phyloP scores from a whole-genome alignment of 2,888 invertebrate species.

The Drosophila merina region DNA sequence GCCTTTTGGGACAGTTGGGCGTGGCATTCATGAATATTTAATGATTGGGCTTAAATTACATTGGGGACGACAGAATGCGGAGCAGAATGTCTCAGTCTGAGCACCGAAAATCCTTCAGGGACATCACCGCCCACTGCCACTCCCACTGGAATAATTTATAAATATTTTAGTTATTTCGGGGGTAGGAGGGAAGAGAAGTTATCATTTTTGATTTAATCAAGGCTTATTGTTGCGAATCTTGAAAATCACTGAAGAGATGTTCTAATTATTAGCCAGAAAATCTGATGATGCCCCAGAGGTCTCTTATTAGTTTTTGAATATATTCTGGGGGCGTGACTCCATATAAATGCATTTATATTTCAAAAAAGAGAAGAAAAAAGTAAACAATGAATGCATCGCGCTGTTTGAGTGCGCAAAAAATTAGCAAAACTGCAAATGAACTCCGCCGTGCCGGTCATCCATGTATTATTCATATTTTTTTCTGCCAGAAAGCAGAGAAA shows the following conservation, averaged over 20 bases:
- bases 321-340: constrained; percentile 18
- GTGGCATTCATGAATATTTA: constrained; percentile 32
- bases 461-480: constrained; percentile 33
- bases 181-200: background rate
- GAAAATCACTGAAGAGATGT: background rate
- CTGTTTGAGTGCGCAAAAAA: constrained; percentile 19
- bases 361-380: too few species aligned
- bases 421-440: constrained; percentile 30
- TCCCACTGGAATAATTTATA: constrained; percentile 1
- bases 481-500: background rate
- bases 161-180: background rate
- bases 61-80: constrained; percentile 15
- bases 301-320: background rate
- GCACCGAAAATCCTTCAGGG: background rate
- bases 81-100: background rate
- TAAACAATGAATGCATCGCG: constrained; percentile 10
- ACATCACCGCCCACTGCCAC: background rate
- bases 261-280: background rate
- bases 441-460: constrained; percentile 23
- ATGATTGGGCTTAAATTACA: constrained; percentile 42
- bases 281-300: background rate
- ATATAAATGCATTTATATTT: constrained; percentile 8
- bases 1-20: constrained; percentile 14
- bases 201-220: constrained; percentile 1
- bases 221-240: background rate